phyloP scores from a whole-genome alignment of 2,797 vertebrate species.

The Choloepus didactylus region DNA sequence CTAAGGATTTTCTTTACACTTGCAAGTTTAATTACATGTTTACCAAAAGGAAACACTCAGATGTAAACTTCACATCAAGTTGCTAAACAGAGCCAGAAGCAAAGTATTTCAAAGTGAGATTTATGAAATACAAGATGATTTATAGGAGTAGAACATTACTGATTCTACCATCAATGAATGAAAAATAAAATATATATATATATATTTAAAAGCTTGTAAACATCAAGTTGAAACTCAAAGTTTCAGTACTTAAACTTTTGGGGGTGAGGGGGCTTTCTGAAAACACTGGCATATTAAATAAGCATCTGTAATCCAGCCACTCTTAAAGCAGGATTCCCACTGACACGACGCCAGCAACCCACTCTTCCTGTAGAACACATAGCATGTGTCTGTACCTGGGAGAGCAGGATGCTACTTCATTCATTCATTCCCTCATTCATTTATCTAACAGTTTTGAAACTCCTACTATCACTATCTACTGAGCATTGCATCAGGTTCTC shows the following conservation, averaged over 20 bases:
- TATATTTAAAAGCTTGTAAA: not conserved
- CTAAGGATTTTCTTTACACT: not conserved
- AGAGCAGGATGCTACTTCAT: too few relatives aligned
- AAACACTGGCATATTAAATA: not conserved
- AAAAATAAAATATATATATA: not conserved
- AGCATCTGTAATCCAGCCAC: rapidly evolving
- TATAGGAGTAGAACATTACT: not conserved
- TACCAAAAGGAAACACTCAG: not conserved
- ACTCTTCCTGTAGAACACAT: not conserved
- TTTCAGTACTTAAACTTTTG: not conserved
- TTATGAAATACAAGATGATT: not conserved
- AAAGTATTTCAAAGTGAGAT: not conserved
- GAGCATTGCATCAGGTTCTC: too few relatives aligned
- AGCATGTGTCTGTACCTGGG: too few relatives aligned
- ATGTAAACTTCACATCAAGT: not conserved
- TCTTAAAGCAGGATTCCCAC: not conserved
- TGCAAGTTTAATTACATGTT: not conserved
- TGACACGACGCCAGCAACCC: not conserved
- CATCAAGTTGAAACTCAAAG: not conserved
- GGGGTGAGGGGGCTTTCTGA: not conserved
- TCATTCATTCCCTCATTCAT: too few relatives aligned
- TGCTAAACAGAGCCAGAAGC: not conserved
- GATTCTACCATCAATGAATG: not conserved
- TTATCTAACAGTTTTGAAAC: too few relatives aligned
- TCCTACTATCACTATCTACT: too few relatives aligned